Percentiles rank a stretch among this genome's conserved stretches.
phyloP scores from a whole-genome alignment of 1,140 invertebrate genomes.

The Anadara kagoshimensis region DNA sequence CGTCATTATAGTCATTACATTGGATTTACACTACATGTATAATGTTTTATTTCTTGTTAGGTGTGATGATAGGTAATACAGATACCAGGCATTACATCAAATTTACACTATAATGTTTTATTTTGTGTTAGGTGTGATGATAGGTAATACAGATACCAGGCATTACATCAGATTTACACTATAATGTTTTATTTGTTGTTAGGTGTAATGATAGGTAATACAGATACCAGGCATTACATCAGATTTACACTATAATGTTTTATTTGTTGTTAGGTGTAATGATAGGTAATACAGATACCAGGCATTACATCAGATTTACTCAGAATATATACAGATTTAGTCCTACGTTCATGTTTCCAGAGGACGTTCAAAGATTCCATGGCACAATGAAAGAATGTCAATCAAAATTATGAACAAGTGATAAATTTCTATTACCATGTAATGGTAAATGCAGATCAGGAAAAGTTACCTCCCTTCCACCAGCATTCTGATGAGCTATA shows the following conservation, averaged over 20 bases:
- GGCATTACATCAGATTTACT: constrained; percentile 75
- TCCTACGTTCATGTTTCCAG: constrained; percentile 72
- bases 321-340: constrained; percentile 76
- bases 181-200: constrained; percentile 49
- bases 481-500: constrained; percentile 52
- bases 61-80: constrained; percentile 76
- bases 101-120: no score
- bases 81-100: constrained; percentile 77
- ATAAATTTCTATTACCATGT: constrained; percentile 78
- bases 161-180: constrained; percentile 76
- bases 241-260: no score
- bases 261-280: constrained; percentile 71
- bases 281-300: constrained; percentile 78
- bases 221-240: constrained; percentile 77
- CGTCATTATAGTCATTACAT: constrained; percentile 75
- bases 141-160: constrained; percentile 78
- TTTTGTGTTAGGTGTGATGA: constrained; percentile 72
- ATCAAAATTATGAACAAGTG: constrained; percentile 75
- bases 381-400: constrained; percentile 77
- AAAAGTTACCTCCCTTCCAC: constrained; percentile 44
- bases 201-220: constrained; percentile 77
- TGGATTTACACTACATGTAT: no score
- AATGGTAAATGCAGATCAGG: constrained; percentile 75
- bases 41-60: constrained; percentile 71
- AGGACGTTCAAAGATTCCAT: constrained; percentile 75